Conservation (phyloP, 2,113 vertebrate species). For the Solea solea region DNA sequence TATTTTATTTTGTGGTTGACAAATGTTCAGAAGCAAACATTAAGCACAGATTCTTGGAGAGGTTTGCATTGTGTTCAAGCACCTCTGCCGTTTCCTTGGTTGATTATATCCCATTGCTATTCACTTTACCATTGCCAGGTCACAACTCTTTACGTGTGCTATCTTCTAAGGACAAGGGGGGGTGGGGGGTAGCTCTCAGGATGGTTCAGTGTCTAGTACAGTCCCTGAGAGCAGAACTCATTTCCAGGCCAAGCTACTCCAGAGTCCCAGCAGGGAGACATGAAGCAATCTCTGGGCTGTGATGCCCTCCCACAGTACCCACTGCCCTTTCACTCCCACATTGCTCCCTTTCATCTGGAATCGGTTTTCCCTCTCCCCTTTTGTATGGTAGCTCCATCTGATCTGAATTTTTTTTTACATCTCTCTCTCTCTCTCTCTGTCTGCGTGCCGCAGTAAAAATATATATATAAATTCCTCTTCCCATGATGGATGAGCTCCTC, state of each 20-base stretch:
- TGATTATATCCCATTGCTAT: conserved; percentile 60
- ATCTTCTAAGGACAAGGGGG: conserved; percentile 63
- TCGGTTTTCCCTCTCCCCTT: conserved; percentile 79
- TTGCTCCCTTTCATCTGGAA: conserved; percentile 87
- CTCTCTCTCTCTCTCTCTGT: conserved; percentile 63
- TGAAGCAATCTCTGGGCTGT: conserved; percentile 84
- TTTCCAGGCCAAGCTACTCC: conserved; percentile 72
- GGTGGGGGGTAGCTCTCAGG: conserved; percentile 54
- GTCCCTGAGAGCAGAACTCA: conserved; percentile 72
- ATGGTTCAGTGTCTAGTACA: conserved; percentile 63
- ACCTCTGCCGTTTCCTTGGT: conserved; percentile 31
- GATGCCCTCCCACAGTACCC: conserved; percentile 85
- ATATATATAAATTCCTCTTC: conserved; percentile 66
- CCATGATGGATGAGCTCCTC: conserved; percentile 89
- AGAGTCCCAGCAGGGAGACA: conserved; percentile 80
- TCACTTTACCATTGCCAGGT: conserved; percentile 65
- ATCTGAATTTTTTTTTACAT: conserved; percentile 79
- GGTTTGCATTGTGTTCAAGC: conserved; percentile 31
- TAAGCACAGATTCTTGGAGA: background rate
- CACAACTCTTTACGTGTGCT: conserved; percentile 49
- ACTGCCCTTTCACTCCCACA: conserved; percentile 84
- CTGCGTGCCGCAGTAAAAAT: background rate
- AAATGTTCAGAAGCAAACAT: background rate
- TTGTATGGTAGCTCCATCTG: conserved; percentile 85
- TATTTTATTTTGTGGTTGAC: background rate